A percentile compares a stretch with the other conserved stretches of the same genome.
Evolutionary conservation across 2,113 vertebrate genomes (phyloP).

Genomic region (Eubucco bourcierii): DNA sequence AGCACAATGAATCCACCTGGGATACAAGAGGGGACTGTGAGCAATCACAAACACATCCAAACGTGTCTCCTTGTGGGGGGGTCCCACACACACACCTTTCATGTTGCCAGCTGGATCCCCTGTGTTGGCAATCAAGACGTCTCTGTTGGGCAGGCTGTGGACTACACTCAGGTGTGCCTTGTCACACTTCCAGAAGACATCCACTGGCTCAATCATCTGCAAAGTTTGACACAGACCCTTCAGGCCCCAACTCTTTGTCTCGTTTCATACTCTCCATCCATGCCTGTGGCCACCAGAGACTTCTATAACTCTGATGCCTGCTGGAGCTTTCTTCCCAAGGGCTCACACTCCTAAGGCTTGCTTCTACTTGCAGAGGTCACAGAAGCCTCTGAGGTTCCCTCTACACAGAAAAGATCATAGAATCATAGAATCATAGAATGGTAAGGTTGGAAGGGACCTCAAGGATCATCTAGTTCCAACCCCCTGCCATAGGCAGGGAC

Average conservation of each 20-base stretch:
- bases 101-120: background rate
- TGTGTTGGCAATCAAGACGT: background rate
- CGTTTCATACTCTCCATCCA: background rate
- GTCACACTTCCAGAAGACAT: conserved; percentile 43
- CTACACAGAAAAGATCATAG: background rate
- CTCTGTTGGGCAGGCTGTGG: background rate
- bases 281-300: background rate
- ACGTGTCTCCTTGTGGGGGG: fast-evolving
- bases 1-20: no score
- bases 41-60: fast-evolving
- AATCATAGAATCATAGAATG: no score
- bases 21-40: no score
- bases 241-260: background rate
- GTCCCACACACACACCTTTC: background rate
- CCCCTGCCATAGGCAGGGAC: no score
- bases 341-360: fast-evolving
- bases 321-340: no score
- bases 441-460: no score
- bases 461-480: no score
- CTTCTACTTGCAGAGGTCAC: background rate
- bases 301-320: no score
- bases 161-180: background rate
- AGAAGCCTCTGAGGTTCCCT: background rate
- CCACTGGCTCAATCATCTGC: conserved; percentile 16
- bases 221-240: fast-evolving